These are phyloP conservation scores for Dusona sp. DNA, from an alignment of 2,888 invertebrate genomes.

Conservation along the genomic window DNA sequence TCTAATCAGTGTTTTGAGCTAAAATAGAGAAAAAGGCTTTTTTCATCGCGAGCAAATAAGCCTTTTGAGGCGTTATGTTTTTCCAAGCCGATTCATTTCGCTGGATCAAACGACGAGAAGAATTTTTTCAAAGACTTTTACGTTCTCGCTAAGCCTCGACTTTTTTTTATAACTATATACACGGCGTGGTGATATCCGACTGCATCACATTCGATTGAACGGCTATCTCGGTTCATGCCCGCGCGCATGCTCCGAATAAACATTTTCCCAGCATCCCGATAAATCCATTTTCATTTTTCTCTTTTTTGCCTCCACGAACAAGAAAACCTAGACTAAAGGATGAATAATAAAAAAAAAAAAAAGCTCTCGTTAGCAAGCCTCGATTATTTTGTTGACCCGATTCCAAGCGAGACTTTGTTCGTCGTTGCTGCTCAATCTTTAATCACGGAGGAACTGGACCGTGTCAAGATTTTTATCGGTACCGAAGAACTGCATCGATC, in stretches of 20 bases:
- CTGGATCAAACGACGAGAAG: slow-evolving; percentile 18
- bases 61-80: slow-evolving; percentile 1
- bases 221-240: slow-evolving; percentile 62
- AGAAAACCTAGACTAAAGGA: neutral
- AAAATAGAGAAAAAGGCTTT: neutral
- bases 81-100: slow-evolving; percentile 17
- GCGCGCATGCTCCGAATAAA: slow-evolving; percentile 67
- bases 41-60: neutral
- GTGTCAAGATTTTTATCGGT: neutral
- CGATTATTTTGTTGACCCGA: slow-evolving; percentile 58
- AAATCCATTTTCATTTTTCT: slow-evolving; percentile 4
- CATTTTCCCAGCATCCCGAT: slow-evolving; percentile 61
- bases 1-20: neutral
- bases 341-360: slow-evolving; percentile 10
- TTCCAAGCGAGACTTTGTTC: slow-evolving; percentile 36
- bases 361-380: slow-evolving; percentile 8
- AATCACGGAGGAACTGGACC: slow-evolving; percentile 52
- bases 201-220: slow-evolving; percentile 76
- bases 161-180: slow-evolving; percentile 8
- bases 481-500: slow-evolving; percentile 5
- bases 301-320: neutral
- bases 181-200: slow-evolving; percentile 42
- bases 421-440: slow-evolving; percentile 27
- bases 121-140: slow-evolving; percentile 8
- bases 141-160: neutral